Base-by-base conservation (phyloP, 2,113 vertebrate genomes). In the Pristiophorus japonicus region DNA sequence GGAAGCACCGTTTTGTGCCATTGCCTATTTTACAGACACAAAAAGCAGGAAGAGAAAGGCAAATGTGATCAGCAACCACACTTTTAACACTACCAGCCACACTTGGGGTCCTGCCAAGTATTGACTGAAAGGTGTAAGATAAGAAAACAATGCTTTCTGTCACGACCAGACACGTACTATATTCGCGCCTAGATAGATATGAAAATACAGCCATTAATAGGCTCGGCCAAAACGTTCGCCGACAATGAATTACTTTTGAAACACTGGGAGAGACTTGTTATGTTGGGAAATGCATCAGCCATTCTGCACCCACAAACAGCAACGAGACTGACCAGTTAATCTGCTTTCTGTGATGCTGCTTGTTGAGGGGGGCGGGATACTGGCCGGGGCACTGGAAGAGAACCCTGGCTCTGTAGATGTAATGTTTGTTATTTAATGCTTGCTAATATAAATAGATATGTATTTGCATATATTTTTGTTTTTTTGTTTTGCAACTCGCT, bases 381-480 rank as follows among this genome's bases (percentile, higher is more conserved):
- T 38, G 55, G 14, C 88, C 30, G 12, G 45, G 27, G 11, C 85
- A 59, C 47, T 55, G 47, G 85, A 8, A 62, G 55, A 20, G 4
- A 62, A n/a, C n/a, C n/a, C n/a, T n/a, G 18, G 55, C 27, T 62
- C 55, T 92, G 14, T 63, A 24, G 59, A 14, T 34, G 67, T 18
- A 4, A 1, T 62, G 14, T 38, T 92, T 92, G 63, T 63, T 63
- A 92, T 92, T 92, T 10, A 38, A 62, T 91, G 4, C 59, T 63
- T 7, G 88, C 34, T 62, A 65, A 38, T 63, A 92, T 92, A 92
- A 92, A 92, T 63, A 92, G 88, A 92, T n/a, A 92, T 4, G 16
- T 92, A 91, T 91, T 91, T 91, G 59, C 88, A 91, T 91, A 62
- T 20, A 14, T 34, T 91, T 91, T 62, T 92, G 55, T 92, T 62